Percentiles rank a stretch among this genome's conserved stretches.
phyloP scores from a whole-genome alignment of 2,113 vertebrate genomes.

The Peromyscus maniculatus region DNA sequence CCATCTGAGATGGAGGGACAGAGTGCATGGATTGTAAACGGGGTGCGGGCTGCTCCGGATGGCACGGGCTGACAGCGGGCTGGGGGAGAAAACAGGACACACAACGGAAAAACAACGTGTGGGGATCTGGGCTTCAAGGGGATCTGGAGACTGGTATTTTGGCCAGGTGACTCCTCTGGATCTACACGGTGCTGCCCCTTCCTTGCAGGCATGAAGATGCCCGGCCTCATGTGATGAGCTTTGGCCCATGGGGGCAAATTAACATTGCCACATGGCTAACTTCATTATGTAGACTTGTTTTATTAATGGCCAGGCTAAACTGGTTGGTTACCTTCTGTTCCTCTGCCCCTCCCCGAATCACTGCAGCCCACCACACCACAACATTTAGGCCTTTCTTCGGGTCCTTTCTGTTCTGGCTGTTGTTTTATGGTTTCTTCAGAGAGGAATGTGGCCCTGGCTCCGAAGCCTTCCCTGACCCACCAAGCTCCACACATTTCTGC shows the following conservation, averaged over 20 bases:
- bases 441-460: background rate
- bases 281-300: background rate
- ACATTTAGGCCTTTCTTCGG: background rate
- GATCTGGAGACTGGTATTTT: background rate
- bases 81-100: no score
- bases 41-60: background rate
- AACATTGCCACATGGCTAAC: background rate
- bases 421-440: background rate
- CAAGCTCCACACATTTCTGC: background rate
- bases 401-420: background rate
- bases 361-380: background rate
- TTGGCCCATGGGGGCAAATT: background rate
- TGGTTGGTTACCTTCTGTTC: background rate
- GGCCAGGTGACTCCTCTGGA: background rate
- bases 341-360: background rate
- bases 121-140: background rate
- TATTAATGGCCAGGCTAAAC: background rate
- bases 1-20: background rate
- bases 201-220: background rate
- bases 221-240: background rate
- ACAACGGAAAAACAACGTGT: background rate
- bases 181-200: background rate
- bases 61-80: background rate
- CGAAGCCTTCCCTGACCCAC: background rate
- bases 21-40: background rate